Evolutionary conservation across 2,797 vertebrate species (phyloP).

Genomic region (Pristis pectinata): DNA sequence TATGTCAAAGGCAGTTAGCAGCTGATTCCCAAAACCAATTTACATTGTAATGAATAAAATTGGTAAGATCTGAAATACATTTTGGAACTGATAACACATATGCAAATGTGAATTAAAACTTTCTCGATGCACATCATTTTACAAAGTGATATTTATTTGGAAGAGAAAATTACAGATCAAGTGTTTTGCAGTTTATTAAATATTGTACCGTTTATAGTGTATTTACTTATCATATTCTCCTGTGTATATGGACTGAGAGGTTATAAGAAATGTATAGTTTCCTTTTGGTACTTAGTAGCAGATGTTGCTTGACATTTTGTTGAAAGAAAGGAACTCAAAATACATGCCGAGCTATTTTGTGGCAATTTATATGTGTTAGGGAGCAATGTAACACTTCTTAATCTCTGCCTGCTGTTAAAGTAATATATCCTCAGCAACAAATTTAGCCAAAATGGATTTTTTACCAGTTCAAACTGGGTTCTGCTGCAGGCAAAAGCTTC

Average conservation of each 20-base stretch:
- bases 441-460: conserved; percentile 52
- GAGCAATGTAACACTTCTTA: conserved; percentile 41
- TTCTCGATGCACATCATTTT: conserved; percentile 18
- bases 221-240: background rate
- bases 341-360: conserved; percentile 26
- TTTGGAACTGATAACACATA: conserved; percentile 13
- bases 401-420: conserved; percentile 44
- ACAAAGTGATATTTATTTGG: conserved; percentile 13
- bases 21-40: conserved; percentile 58
- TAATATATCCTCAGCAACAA: conserved; percentile 47
- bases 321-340: conserved; percentile 12
- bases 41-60: conserved; percentile 56
- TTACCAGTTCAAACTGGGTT: conserved; percentile 48
- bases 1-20: conserved; percentile 63
- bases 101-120: conserved; percentile 29
- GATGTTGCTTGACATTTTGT: conserved; percentile 20
- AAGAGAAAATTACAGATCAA: background rate
- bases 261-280: background rate
- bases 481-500: conserved; percentile 51
- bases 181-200: background rate
- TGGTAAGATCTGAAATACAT: conserved; percentile 35
- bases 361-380: conserved; percentile 40
- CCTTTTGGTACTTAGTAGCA: background rate
- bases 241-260: background rate
- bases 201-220: background rate